phyloP scores from a whole-genome alignment of 2,113 vertebrate genomes.

The Trogon surrucura region DNA sequence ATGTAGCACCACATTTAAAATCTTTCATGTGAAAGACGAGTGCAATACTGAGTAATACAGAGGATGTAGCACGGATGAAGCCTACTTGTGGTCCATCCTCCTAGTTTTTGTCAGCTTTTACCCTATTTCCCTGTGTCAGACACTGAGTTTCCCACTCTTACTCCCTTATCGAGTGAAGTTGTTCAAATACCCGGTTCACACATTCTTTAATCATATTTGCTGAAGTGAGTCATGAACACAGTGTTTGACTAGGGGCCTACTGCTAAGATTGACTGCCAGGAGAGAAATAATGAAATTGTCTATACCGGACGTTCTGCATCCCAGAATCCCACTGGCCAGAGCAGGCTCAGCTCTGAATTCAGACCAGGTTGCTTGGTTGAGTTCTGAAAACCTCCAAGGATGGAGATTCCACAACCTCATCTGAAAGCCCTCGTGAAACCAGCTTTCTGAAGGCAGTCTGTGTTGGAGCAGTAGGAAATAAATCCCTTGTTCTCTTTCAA shows the following conservation, averaged over 20 bases:
- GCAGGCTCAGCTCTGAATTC: not conserved
- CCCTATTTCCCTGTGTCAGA: not conserved
- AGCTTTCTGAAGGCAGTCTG: not conserved
- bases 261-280: not conserved
- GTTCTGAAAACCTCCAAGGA: not conserved
- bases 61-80: not conserved
- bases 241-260: not conserved
- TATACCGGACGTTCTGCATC: not conserved
- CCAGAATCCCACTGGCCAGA: not conserved
- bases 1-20: not conserved
- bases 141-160: not conserved
- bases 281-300: not conserved
- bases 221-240: not conserved
- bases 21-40: not conserved
- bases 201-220: not conserved
- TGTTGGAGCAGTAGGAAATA: not conserved
- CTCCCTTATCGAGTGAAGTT: not conserved
- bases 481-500: not conserved
- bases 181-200: not conserved
- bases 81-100: not conserved
- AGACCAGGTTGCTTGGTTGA: accelerated
- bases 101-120: not conserved
- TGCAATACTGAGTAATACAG: not conserved
- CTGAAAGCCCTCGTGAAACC: not conserved
- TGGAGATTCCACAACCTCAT: not conserved